phyloP scores from a whole-genome alignment of 1,140 invertebrate species.

The Leptinotarsa lineolata region DNA sequence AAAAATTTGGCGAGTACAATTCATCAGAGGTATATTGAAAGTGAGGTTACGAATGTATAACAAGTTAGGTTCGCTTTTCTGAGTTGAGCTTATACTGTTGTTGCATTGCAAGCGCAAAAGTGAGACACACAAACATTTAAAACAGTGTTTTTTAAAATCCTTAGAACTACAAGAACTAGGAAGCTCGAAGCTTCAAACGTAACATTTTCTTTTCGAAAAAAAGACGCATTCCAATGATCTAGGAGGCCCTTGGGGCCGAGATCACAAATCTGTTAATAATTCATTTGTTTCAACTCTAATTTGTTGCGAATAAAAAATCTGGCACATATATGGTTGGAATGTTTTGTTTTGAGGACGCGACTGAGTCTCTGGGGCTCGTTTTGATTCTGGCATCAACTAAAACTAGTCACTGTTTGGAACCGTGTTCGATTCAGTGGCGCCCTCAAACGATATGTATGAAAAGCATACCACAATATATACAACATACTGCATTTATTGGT shows the following conservation, averaged over 20 bases:
- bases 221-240: constrained; percentile 49
- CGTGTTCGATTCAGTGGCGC: constrained; percentile 26
- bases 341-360: constrained; percentile 51
- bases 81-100: constrained; percentile 10
- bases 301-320: constrained; percentile 57
- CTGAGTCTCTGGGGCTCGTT: constrained; percentile 33
- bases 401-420: constrained; percentile 34
- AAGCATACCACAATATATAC: constrained; percentile 57
- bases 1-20: constrained; percentile 31
- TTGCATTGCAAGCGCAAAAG: constrained; percentile 49
- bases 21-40: constrained; percentile 28
- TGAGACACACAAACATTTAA: constrained; percentile 57
- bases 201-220: constrained; percentile 43
- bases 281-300: constrained; percentile 48
- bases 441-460: constrained; percentile 56
- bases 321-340: constrained; percentile 60
- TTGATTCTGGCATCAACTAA: constrained; percentile 44
- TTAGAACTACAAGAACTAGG: constrained; percentile 47
- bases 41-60: constrained; percentile 24
- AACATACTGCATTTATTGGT: constrained; percentile 56
- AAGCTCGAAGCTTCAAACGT: constrained; percentile 48
- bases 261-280: constrained; percentile 47
- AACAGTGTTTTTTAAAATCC: constrained; percentile 52
- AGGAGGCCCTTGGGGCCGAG: constrained; percentile 34
- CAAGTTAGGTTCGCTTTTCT: constrained; percentile 24